phyloP scores from a whole-genome alignment of 2,113 vertebrate genomes.

The Dolichallabes microphthalmus region DNA sequence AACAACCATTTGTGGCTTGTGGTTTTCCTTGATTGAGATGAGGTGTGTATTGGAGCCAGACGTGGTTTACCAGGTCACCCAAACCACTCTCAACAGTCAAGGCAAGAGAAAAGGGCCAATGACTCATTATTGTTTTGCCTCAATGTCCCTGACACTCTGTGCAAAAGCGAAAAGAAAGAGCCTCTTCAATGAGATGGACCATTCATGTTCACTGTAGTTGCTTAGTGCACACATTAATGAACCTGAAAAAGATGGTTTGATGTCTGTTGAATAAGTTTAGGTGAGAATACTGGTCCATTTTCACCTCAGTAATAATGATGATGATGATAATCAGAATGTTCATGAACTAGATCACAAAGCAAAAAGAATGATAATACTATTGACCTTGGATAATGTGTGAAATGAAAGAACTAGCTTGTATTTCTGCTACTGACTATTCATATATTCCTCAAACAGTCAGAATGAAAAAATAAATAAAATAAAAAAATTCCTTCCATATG shows the following conservation, averaged over 20 bases:
- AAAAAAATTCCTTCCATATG: neutral
- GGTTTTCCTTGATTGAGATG: neutral
- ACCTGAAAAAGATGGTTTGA: slow-evolving; percentile 55
- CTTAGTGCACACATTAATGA: slow-evolving; percentile 66
- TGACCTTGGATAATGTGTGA: slow-evolving; percentile 9
- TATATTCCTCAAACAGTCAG: neutral
- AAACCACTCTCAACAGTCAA: slow-evolving; percentile 60
- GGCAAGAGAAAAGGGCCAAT: slow-evolving; percentile 58
- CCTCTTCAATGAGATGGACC: slow-evolving; percentile 35
- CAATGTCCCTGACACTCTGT: slow-evolving; percentile 45
- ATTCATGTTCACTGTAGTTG: slow-evolving; percentile 37
- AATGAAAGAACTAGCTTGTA: neutral
- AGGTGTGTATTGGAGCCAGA: slow-evolving; percentile 70
- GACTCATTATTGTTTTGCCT: slow-evolving; percentile 41
- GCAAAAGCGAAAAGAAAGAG: slow-evolving; percentile 41
- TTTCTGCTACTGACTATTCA: neutral
- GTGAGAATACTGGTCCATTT: slow-evolving; percentile 61
- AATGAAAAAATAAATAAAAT: neutral
- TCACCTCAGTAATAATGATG: slow-evolving; percentile 64
- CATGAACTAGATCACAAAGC: slow-evolving; percentile 24
- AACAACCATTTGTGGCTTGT: neutral
- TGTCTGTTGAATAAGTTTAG: slow-evolving; percentile 64
- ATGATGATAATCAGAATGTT: slow-evolving; percentile 48
- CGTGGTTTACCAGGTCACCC: slow-evolving; percentile 55
- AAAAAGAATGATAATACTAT: slow-evolving; percentile 11